Base-by-base conservation (phyloP, 1,140 invertebrate genomes). In the Colletes gigas region DNA sequence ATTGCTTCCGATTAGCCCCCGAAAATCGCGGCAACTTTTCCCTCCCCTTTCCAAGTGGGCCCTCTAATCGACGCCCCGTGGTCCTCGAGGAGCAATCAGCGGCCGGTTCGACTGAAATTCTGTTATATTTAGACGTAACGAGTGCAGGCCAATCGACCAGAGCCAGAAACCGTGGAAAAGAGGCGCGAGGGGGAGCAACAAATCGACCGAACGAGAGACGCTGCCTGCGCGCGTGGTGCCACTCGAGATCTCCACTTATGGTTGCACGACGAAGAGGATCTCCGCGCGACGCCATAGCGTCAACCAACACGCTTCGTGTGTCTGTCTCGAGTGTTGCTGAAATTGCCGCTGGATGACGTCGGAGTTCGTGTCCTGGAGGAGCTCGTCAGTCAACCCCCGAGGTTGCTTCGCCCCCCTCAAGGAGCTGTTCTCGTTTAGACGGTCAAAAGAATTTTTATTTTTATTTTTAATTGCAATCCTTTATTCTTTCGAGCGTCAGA, bases 51-150 rank as follows among this genome's bases (percentile, higher is more conserved):
- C 17, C 52, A 2, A 7, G 0, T 17, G 6, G 41, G 39, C 15
- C 0, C 69, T 72, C 60, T 73, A 79, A 79, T 73, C 77, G 69
- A 39, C 77, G 77, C 50, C 50, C 30, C 30, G 7, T 4, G 15
- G 21, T 54, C 54, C 65, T 70, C 75, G 66, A 78, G 54, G 17
- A 44, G 68, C 60, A 84, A 84, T 84, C 66, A 74, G 19, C 54
- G 47, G 30, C 39, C 54, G 41, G 57, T 44, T 41, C 39, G 52
- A 30, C 60, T 69, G 74, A 77, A 84, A 85, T 82, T 85, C 69
- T 74, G 65, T 84, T 83, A 79, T 83, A 85, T 85, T 86, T 82
- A 78, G 75, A 82, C 67, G 75, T 83, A 85, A 86, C 75, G 83
- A 86, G 67, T 55, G 47, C 14, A 47, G 82, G 78, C 79, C 74